A percentile compares a stretch with the other conserved stretches of the same genome.
Evolutionary conservation across 2,797 vertebrate genomes (phyloP).

Genomic region (Heliangelus exortis): DNA sequence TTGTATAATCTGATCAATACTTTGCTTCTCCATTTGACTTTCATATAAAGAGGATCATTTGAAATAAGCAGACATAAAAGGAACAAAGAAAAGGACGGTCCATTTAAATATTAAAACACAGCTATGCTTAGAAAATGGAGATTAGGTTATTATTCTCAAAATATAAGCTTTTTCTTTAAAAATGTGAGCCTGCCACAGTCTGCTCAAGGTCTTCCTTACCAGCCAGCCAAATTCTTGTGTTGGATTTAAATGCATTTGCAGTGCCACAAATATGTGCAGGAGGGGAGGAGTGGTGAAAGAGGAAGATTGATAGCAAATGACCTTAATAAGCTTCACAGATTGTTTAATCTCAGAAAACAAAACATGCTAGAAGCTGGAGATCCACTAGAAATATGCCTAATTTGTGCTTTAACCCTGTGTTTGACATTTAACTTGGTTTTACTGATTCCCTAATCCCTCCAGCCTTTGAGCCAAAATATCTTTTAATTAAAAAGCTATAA

Average conservation of each 20-base stretch:
- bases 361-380: neutral
- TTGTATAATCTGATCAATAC: conserved; percentile 2
- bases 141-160: neutral
- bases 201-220: neutral
- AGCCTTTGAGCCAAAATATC: conserved; percentile 19
- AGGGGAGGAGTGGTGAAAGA: neutral
- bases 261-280: neutral
- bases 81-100: neutral
- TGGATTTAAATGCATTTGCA: neutral
- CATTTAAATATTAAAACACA: neutral
- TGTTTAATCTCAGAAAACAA: neutral
- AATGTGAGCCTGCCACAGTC: neutral
- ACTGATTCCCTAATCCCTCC: conserved; percentile 34
- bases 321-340: neutral
- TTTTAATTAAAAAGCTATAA: conserved; percentile 66
- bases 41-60: neutral
- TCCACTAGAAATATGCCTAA: conserved; percentile 10
- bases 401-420: neutral
- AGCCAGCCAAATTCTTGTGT: neutral
- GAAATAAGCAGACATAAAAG: neutral
- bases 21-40: conserved; percentile 31
- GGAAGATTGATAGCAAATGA: conserved; percentile 18
- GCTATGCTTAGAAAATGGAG: neutral
- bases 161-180: neutral
- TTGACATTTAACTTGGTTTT: conserved; percentile 63